phyloP scores from a whole-genome alignment of 2,888 invertebrate species.

The Eilema depressum region DNA sequence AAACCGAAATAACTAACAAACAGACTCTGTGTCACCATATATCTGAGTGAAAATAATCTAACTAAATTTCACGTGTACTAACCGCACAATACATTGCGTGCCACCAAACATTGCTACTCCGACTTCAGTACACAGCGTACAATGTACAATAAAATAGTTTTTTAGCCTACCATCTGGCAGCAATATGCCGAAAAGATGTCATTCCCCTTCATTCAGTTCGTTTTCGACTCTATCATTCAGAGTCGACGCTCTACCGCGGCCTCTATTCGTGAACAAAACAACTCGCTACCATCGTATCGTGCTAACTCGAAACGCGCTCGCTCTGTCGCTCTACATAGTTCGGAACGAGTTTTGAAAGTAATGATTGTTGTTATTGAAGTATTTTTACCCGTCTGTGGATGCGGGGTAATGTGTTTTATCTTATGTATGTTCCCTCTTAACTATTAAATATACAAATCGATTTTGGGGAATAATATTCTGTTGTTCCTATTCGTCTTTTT shows the following conservation, averaged over 20 bases:
- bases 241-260: conserved; percentile 57
- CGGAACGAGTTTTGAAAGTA: conserved; percentile 7
- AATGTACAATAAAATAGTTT: conserved; percentile 50
- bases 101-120: conserved; percentile 25
- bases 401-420: background rate
- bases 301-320: conserved; percentile 4
- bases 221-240: conserved; percentile 61
- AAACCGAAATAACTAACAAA: background rate
- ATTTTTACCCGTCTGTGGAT: background rate
- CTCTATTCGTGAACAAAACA: conserved; percentile 55
- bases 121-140: conserved; percentile 34
- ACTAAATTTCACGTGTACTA: background rate
- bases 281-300: conserved; percentile 44
- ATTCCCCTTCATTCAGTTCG: conserved; percentile 64
- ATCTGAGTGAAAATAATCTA: conserved; percentile 3
- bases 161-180: conserved; percentile 59
- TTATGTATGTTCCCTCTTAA: background rate
- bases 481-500: background rate
- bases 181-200: conserved; percentile 67
- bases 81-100: conserved; percentile 44
- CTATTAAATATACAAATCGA: too few relatives aligned
- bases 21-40: background rate
- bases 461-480: background rate
- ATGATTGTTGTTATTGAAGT: conserved; percentile 1
- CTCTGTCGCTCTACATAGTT: conserved; percentile 5